These are phyloP conservation scores for Gambusia holbrooki DNA, from an alignment of 2,113 vertebrate genomes.

Conservation along the genomic window DNA sequence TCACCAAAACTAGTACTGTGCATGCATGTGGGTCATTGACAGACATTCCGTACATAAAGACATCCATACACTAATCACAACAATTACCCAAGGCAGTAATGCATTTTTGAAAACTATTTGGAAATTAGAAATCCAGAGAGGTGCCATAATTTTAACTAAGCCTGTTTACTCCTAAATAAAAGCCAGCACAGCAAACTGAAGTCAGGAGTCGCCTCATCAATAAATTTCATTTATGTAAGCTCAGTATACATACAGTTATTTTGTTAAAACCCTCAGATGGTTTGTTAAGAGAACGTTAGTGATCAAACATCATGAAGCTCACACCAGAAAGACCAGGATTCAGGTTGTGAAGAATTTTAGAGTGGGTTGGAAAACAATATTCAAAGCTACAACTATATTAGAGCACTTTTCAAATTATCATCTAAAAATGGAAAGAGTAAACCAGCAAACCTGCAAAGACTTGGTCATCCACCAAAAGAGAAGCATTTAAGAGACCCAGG, in stretches of 20 bases:
- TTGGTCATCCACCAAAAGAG: neutral
- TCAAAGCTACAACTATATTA: neutral
- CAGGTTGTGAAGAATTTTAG: too few relatives aligned
- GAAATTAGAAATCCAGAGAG: neutral
- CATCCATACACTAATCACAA: neutral
- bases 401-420: neutral
- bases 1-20: conserved; percentile 4
- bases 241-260: neutral
- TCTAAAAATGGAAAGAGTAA: neutral
- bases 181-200: neutral
- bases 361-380: neutral
- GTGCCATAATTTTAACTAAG: neutral
- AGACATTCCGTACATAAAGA: neutral
- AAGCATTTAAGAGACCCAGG: neutral
- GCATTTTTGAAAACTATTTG: neutral
- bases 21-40: neutral
- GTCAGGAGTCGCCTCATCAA: neutral
- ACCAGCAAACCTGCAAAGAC: neutral
- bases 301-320: too few relatives aligned
- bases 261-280: too few relatives aligned
- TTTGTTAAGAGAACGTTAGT: too few relatives aligned
- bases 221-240: neutral
- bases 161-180: too few relatives aligned
- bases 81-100: neutral
- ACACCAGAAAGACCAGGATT: neutral